Conservation (phyloP, 2,888 invertebrate genomes). For the Limnephilus marmoratus region DNA sequence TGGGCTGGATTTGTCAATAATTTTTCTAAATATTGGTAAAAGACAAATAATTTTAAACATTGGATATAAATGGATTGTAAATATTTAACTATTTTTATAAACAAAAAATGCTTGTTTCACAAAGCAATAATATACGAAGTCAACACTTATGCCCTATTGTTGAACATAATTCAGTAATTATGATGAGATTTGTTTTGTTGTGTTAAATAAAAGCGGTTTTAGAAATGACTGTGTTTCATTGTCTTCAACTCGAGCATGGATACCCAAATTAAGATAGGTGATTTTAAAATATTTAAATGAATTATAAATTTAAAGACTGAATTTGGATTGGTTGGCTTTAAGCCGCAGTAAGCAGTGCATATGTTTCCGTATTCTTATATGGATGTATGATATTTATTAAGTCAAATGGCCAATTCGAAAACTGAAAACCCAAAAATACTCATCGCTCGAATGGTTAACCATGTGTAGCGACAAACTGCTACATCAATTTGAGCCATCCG, state of each 20-base stretch:
- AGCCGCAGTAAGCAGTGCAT: no score
- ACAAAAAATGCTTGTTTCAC: not conserved
- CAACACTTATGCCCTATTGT: not conserved
- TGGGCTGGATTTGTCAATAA: not conserved
- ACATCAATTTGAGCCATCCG: no score
- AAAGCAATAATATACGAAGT: not conserved
- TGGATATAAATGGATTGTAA: not conserved
- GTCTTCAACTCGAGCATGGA: not conserved
- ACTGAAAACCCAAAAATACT: no score
- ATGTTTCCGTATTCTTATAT: no score
- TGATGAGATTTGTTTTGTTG: not conserved
- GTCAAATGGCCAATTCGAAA: no score
- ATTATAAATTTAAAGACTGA: no score
- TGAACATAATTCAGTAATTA: not conserved
- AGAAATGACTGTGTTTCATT: not conserved
- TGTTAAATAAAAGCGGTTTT: not conserved
- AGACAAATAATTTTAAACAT: not conserved
- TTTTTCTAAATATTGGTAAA: not conserved
- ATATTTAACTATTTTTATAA: not conserved
- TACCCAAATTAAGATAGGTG: no score
- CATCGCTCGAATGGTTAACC: no score
- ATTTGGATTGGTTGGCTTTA: no score
- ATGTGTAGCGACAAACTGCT: no score
- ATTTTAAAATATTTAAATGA: no score
- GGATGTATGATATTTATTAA: no score